These are phyloP conservation scores for Ctena decussata DNA, from an alignment of 2,888 invertebrate species.

Conservation along the genomic window DNA sequence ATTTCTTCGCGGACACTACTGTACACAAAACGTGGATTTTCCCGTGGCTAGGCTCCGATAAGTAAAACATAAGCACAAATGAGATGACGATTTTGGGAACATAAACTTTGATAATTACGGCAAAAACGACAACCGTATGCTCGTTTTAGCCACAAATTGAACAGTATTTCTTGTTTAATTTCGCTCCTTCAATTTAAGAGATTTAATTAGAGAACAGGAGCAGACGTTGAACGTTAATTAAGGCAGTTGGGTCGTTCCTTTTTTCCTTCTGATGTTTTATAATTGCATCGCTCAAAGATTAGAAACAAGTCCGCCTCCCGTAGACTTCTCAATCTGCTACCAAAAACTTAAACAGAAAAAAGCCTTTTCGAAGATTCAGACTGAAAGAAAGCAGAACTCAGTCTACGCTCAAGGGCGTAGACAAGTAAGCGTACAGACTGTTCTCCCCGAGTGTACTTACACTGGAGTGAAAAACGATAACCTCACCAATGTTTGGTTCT, in stretches of 20 bases:
- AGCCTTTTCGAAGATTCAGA: no score
- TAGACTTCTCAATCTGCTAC: not conserved
- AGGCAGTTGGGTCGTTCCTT: not conserved
- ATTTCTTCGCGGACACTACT: no score
- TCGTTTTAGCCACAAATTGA: conserved; percentile 30
- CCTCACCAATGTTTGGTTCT: no score
- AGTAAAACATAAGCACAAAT: not conserved
- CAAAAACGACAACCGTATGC: not conserved
- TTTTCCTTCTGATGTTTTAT: not conserved
- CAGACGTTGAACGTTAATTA: conserved; percentile 34
- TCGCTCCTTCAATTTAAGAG: conserved; percentile 44
- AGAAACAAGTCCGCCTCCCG: not conserved
- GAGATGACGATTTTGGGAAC: not conserved
- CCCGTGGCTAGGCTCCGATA: no score
- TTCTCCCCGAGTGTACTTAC: no score
- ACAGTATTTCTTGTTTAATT: conserved; percentile 53
- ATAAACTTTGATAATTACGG: conserved; percentile 7
- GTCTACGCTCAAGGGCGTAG: no score
- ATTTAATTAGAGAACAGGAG: conserved; percentile 32
- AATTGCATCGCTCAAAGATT: conserved; percentile 2
- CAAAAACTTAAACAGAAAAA: no score
- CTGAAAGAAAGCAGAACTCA: no score
- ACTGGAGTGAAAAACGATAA: no score
- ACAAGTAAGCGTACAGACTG: no score
- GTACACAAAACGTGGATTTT: no score